Conservation (phyloP, 92 coral and sea anemone genomes). For the Epizoanthus scotinus region DNA sequence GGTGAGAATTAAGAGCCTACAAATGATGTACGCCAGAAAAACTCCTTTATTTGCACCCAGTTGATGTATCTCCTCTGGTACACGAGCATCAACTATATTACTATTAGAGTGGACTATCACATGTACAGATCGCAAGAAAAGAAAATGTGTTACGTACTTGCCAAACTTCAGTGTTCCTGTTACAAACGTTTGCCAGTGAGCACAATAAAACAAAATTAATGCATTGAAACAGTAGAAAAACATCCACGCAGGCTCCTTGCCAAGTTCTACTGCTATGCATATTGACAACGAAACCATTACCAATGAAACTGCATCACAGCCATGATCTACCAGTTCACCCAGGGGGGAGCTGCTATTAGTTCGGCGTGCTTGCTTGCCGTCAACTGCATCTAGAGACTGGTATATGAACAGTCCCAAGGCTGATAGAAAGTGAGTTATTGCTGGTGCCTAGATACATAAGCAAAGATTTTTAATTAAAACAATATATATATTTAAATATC, state of each 20-base stretch:
- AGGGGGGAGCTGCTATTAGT: slow-evolving; percentile 80
- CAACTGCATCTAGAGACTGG: slow-evolving; percentile 89
- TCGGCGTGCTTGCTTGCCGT: slow-evolving; percentile 94
- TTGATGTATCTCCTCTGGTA: too few species aligned
- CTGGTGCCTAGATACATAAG: slow-evolving; percentile 62
- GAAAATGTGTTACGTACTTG: slow-evolving; percentile 44
- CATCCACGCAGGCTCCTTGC: slow-evolving; percentile 83
- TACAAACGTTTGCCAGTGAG: slow-evolving; percentile 94
- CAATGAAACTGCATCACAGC: slow-evolving; percentile 88
- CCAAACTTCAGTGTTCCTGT: slow-evolving; percentile 88
- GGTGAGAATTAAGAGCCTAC: too few species aligned
- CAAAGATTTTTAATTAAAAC: not conserved
- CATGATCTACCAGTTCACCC: slow-evolving; percentile 93
- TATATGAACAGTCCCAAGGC: slow-evolving; percentile 80
- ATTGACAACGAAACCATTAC: slow-evolving; percentile 55
- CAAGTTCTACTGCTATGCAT: slow-evolving; percentile 67
- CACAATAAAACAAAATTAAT: slow-evolving; percentile 67
- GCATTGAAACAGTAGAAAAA: slow-evolving; percentile 55
- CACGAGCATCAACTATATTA: too few species aligned
- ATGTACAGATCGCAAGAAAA: too few species aligned
- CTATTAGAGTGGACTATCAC: too few species aligned
- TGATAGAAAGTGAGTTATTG: slow-evolving; percentile 64
- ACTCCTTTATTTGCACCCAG: too few species aligned
- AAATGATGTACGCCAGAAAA: too few species aligned
- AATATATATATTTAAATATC: too few species aligned